Percentiles rank a stretch among this genome's conserved stretches.
Evolutionary conservation across 2,888 invertebrate species (phyloP).

Genomic region (Blera fallax): DNA sequence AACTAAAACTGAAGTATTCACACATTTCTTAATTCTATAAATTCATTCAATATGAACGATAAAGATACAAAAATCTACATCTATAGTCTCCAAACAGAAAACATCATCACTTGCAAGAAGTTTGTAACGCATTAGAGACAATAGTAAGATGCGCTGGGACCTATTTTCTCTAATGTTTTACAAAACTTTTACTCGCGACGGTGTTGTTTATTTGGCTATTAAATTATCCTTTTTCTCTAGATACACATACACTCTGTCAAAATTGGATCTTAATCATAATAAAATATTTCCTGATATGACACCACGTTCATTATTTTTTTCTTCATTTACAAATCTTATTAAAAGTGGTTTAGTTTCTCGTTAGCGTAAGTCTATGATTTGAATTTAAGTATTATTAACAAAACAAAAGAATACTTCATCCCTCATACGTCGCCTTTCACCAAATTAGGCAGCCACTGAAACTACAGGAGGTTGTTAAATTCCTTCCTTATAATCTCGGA

Average conservation of each 20-base stretch:
- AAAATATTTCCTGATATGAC: constrained; percentile 49
- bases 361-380: neutral
- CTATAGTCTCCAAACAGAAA: constrained; percentile 9
- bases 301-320: constrained; percentile 16
- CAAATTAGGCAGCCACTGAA: neutral
- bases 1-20: constrained; percentile 21
- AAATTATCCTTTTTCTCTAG: neutral
- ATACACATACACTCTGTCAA: neutral
- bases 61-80: constrained; percentile 29
- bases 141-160: neutral
- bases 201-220: neutral
- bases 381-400: neutral
- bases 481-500: too few species aligned
- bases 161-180: neutral
- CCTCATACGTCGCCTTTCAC: neutral
- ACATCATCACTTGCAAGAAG: neutral
- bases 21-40: constrained; percentile 43
- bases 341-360: neutral
- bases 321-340: constrained; percentile 4
- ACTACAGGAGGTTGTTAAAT: neutral
- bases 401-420: neutral
- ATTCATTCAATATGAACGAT: constrained; percentile 71
- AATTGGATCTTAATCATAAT: neutral
- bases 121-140: neutral
- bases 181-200: neutral